These are phyloP conservation scores for Dendrolimus punctatus DNA, from an alignment of 1,140 invertebrate species.

Conservation along the genomic window DNA sequence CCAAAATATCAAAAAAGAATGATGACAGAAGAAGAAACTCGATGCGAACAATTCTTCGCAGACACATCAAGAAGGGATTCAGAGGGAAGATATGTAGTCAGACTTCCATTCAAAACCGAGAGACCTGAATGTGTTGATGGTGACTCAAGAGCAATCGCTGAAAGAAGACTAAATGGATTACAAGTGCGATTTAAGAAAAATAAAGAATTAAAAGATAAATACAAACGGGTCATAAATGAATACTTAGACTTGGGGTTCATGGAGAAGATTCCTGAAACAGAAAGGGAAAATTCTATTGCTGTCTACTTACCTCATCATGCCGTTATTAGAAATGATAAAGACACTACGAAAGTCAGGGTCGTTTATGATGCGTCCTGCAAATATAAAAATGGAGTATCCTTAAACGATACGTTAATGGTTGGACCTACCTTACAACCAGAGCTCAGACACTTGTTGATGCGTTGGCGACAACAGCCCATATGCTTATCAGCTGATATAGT, in stretches of 20 bases:
- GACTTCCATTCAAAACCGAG: no score
- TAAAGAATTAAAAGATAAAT: no score
- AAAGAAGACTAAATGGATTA: no score
- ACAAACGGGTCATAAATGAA: slow-evolving; percentile 21
- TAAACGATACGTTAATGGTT: slow-evolving; percentile 13
- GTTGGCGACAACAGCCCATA: slow-evolving; percentile 35
- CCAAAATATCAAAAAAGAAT: no score
- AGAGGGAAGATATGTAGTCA: no score
- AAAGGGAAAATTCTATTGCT: slow-evolving; percentile 12
- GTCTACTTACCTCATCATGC: slow-evolving; percentile 27
- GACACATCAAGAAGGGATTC: no score
- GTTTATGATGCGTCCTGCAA: slow-evolving; percentile 26
- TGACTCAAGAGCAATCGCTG: no score
- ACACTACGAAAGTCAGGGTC: slow-evolving; percentile 22
- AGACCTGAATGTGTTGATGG: no score
- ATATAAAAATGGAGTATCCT: slow-evolving; percentile 9
- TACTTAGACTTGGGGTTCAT: slow-evolving; percentile 20
- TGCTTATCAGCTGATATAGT: slow-evolving; percentile 41
- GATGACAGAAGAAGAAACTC: no score
- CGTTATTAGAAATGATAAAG: slow-evolving; percentile 19
- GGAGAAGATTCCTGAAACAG: slow-evolving; percentile 5
- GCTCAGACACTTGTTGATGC: slow-evolving; percentile 36
- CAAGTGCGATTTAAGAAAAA: no score
- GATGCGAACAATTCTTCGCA: no score
- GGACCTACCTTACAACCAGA: slow-evolving; percentile 22